Base-by-base conservation (phyloP, 2,113 vertebrate species). In the Clarias gariepinus region DNA sequence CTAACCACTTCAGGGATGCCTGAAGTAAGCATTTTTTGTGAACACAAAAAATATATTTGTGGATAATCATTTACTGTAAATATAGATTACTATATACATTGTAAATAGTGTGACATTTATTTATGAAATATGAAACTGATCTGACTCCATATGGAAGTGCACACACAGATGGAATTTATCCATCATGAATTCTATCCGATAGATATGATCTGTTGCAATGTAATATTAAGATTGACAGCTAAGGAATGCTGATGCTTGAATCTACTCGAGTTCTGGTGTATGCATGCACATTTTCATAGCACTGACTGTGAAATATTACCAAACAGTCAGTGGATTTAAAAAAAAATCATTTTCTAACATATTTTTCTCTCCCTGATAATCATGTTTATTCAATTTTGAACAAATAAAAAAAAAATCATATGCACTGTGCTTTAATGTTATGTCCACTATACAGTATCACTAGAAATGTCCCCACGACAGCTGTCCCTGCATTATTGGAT, bases 391-490 rank as follows among this genome's bases (percentile, higher is more conserved):
- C 3, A 21, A 63, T 66, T 66, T 28, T 28, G 0, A 28, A 33
- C 68, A 69, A 69, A 18, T 18, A 47, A 47, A 47, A 47, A 47
- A 6, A 69, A 18, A 69, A 19, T 18, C 30, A 16, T 69, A 33
- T 30, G 68, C 30, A 69, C 68, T 36, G 30, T 69, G 68, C 68
- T 69, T 69, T 33, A 69, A 33, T 36, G 36, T 33, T 69, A 55
- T 28, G 28, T 82, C 13, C 36, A 47, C 18, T 12, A 87, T 78
- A 47, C 6, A 47, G 7, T 47, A 30, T 68, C n/a, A 82, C 28
- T 55, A 28, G 88, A 60, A 60, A 76, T 82, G 82, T 90, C 33
- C 92, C 93, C 93, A 94, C 93, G 92, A 16, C 78, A 74, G 76
- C 88, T 30, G 28, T 85, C 16, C 13, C 23, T n/a, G 33, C 6